A percentile compares a stretch with the other conserved stretches of the same genome.
Evolutionary conservation across 2,797 vertebrate genomes (phyloP).

Genomic region (Antennarius maculatus): DNA sequence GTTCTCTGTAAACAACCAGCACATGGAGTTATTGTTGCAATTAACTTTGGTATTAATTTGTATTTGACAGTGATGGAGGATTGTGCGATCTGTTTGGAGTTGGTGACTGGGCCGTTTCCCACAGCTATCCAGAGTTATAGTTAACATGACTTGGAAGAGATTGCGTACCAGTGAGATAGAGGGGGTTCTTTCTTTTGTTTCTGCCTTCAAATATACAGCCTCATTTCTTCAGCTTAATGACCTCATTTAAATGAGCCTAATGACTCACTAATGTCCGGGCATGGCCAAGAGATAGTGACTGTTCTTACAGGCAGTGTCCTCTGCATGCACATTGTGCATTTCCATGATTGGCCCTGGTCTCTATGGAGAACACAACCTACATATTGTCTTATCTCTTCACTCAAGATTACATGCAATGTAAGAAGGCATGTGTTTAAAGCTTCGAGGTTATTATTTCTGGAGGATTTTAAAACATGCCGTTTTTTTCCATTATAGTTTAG

Average conservation of each 20-base stretch:
- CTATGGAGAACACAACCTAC: constrained; percentile 67
- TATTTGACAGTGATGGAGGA: constrained; percentile 45
- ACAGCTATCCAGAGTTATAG: constrained; percentile 16
- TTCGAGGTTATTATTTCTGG: constrained; percentile 33
- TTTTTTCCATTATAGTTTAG: background rate
- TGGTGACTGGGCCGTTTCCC: constrained; percentile 28
- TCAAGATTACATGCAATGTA: constrained; percentile 41
- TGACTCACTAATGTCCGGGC: constrained; percentile 81
- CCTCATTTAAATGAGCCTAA: constrained; percentile 82
- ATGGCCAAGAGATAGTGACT: constrained; percentile 72
- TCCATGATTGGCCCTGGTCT: constrained; percentile 73
- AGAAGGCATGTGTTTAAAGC: background rate
- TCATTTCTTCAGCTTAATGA: constrained; percentile 81
- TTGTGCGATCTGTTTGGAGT: constrained; percentile 33
- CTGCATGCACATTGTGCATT: constrained; percentile 69
- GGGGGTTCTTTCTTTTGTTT: constrained; percentile 58
- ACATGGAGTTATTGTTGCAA: constrained; percentile 20
- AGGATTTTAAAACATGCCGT: background rate
- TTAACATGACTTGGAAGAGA: constrained; percentile 54
- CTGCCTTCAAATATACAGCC: constrained; percentile 75
- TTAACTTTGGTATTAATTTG: constrained; percentile 32
- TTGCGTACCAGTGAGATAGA: constrained; percentile 60
- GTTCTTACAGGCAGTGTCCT: constrained; percentile 69
- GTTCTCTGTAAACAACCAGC: constrained; percentile 22
- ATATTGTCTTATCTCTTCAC: constrained; percentile 55